These are phyloP conservation scores for Emydocephalus ijimae DNA, from an alignment of 2,113 vertebrate species.

Conservation along the genomic window DNA sequence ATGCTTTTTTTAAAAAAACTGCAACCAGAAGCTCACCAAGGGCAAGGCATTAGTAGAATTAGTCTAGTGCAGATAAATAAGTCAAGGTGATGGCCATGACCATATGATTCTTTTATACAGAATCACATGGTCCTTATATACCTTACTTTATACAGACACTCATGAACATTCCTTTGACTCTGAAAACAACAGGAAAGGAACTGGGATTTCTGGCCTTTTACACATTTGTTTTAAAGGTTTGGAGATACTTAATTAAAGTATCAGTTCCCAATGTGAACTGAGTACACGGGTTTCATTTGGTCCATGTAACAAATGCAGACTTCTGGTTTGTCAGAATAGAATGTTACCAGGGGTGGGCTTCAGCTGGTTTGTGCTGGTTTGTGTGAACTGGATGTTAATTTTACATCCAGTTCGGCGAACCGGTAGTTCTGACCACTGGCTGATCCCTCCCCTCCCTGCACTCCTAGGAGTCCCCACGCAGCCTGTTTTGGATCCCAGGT, in stretches of 20 bases:
- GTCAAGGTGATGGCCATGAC: not conserved
- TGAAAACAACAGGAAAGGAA: not conserved
- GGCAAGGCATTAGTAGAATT: not conserved
- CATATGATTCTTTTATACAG: not conserved
- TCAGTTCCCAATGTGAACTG: not conserved
- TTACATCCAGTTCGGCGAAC: too few relatives aligned
- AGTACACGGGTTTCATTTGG: not conserved
- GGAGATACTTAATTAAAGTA: not conserved
- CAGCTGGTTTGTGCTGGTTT: too few relatives aligned
- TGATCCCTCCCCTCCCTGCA: too few relatives aligned
- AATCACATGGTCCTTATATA: too few relatives aligned
- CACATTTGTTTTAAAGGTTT: not conserved
- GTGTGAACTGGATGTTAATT: too few relatives aligned
- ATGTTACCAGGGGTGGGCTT: too few relatives aligned
- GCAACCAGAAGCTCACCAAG: not conserved
- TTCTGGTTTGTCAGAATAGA: not conserved
- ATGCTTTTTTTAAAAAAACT: not conserved
- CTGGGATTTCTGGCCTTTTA: not conserved
- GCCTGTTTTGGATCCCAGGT: too few relatives aligned
- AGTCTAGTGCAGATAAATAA: not conserved
- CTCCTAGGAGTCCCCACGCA: too few relatives aligned
- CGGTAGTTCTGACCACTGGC: too few relatives aligned
- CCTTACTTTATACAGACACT: not conserved
- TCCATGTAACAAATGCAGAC: not conserved
- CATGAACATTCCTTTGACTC: not conserved